Percentiles rank a stretch among this genome's conserved stretches.
phyloP scores from a whole-genome alignment of 2,888 invertebrate species.

The Crocallis elinguaria region DNA sequence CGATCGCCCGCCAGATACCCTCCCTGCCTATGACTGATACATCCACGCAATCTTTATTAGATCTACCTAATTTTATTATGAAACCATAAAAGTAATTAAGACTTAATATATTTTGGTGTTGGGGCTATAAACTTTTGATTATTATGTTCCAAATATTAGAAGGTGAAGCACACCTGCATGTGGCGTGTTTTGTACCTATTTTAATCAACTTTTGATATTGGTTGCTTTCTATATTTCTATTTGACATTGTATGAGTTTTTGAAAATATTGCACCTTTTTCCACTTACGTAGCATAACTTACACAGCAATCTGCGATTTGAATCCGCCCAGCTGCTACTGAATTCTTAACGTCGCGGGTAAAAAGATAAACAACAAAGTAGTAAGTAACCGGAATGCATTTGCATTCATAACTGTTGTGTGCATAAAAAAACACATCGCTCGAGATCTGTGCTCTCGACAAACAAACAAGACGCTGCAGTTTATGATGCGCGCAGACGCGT shows the following conservation, averaged over 20 bases:
- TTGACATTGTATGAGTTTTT: no score
- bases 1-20: constrained; percentile 8
- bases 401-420: constrained; percentile 11
- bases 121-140: constrained; percentile 35
- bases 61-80: constrained; percentile 41
- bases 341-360: no score
- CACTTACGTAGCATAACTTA: no score
- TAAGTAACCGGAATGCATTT: constrained; percentile 17
- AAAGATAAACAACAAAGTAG: neutral
- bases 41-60: constrained; percentile 38
- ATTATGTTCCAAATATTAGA: constrained; percentile 31
- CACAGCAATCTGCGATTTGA: no score
- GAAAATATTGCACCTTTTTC: no score
- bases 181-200: constrained; percentile 3
- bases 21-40: constrained; percentile 27
- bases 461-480: constrained; percentile 54
- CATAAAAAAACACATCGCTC: constrained; percentile 25
- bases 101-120: constrained; percentile 38
- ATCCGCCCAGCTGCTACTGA: no score
- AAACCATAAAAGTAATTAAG: constrained; percentile 41
- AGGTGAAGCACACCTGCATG: constrained; percentile 34
- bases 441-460: constrained; percentile 36
- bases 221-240: neutral
- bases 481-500: constrained; percentile 68
- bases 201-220: neutral